Evolutionary conservation across 2,888 invertebrate species (phyloP), one percentile per base, ranked within the genome.

Genomic region (Papilio protenor): DNA sequence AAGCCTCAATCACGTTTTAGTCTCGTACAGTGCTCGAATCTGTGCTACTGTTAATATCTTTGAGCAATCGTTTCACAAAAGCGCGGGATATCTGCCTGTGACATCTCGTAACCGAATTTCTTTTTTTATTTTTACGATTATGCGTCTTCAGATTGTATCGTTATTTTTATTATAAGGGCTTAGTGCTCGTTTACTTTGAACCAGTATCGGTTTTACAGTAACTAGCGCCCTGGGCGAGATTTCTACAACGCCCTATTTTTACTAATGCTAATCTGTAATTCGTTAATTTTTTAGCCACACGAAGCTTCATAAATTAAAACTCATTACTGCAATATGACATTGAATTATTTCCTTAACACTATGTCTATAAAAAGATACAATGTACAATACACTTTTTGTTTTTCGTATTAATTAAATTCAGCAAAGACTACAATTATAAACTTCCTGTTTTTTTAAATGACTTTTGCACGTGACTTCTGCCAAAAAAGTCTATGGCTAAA

Each of bases 31-130:
- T 47, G 14, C 4, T 18, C 33, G 40, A 55, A 69, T 75, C 55
- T 69, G 69, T 69, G 75, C 69, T 73, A 73, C 73, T 23, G 72
- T 76, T 57, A 69, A 72, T 55, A 18, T n/a, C 49, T 64, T 76
- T 78, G 76, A 45, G 69, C 73, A 78, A 78, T 72, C 55, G 64
- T 76, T 69, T 73, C 73, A 61, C 77, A 59, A 33, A 64, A 18
- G 27, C 47, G 49, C 27, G 75, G 49, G 21, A 23, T 73, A 78
- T 78, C 78, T 57, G 45, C 18, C 69, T 69, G 76, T 78, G 81
- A 81, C 80, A 81, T 81, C 81, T 80, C 70, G 66, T 21, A 57
- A 49, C 81, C 80, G 77, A 80, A 81, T 81, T 81, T 80, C 78
- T 77, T 79, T 76, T 59, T 76, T 76, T 75, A 79, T 79, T 80